phyloP scores from a whole-genome alignment of 1,140 invertebrate genomes.

The Papilio xuthus region DNA sequence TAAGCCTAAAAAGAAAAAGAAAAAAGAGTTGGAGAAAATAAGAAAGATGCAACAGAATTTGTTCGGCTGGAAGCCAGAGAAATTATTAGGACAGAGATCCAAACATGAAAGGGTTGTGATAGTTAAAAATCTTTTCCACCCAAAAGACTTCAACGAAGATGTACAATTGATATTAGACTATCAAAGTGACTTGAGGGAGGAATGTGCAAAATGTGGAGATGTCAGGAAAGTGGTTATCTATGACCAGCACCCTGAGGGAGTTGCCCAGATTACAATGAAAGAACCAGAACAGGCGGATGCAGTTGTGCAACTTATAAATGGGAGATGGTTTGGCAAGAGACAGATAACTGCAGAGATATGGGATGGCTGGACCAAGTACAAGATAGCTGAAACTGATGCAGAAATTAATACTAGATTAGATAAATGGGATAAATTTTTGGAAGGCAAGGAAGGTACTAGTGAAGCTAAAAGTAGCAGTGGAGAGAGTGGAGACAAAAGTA shows the following conservation, averaged over 20 bases:
- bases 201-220: constrained; percentile 95
- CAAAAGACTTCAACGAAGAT: constrained; percentile 94
- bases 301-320: constrained; percentile 94
- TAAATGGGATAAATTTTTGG: constrained; percentile 94
- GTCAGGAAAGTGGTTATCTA: constrained; percentile 96
- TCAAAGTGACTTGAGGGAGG: constrained; percentile 94
- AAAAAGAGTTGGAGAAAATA: constrained; percentile 94
- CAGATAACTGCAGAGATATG: constrained; percentile 93
- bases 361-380: constrained; percentile 98
- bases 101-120: constrained; percentile 96
- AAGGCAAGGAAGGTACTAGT: constrained; percentile 66
- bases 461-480: constrained; percentile 19
- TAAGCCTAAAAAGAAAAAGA: constrained; percentile 96
- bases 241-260: constrained; percentile 97
- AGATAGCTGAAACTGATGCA: constrained; percentile 94
- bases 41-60: constrained; percentile 97
- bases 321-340: constrained; percentile 94
- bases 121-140: constrained; percentile 96
- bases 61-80: constrained; percentile 98
- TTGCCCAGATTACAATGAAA: constrained; percentile 95
- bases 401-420: constrained; percentile 91
- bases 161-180: constrained; percentile 95
- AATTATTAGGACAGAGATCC: constrained; percentile 89
- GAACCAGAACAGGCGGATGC: constrained; percentile 95
- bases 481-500: constrained; percentile 45